A percentile compares a stretch with the other conserved stretches of the same genome.
Evolutionary conservation across 2,113 vertebrate genomes (phyloP).

Genomic region (Enhydra lutris): DNA sequence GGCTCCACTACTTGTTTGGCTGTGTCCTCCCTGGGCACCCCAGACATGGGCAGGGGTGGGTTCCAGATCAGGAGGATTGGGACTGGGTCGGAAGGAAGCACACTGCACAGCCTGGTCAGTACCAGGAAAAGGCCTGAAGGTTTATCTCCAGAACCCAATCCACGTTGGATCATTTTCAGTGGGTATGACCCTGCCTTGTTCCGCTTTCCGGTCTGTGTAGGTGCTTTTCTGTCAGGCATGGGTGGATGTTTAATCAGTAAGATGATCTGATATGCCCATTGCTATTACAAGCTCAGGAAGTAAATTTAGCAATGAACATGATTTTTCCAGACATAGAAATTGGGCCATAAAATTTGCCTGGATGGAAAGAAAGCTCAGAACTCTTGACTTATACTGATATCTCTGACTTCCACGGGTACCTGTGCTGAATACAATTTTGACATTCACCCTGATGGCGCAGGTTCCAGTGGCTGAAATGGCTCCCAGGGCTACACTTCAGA

Average conservation of each 20-base stretch:
- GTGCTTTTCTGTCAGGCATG: not conserved
- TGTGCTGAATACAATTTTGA: not conserved
- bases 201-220: not conserved
- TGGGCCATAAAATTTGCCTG: not conserved
- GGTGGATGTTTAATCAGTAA: not conserved
- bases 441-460: not conserved
- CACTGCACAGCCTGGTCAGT: not conserved
- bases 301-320: not conserved
- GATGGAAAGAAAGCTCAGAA: not conserved
- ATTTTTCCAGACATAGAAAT: slow-evolving; percentile 18
- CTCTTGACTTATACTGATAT: not conserved
- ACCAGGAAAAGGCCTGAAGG: not conserved
- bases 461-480: not conserved
- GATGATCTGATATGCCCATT: not conserved
- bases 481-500: not conserved
- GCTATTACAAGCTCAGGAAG: not conserved
- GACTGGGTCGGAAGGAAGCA: not conserved
- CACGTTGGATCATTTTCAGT: not conserved
- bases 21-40: not conserved
- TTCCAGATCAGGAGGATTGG: too few relatives aligned
- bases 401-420: not conserved
- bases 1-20: not conserved
- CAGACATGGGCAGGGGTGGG: not conserved
- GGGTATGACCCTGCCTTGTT: not conserved
- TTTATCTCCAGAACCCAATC: not conserved